These are phyloP conservation scores for Mylabris phalerata DNA, from an alignment of 1,140 invertebrate genomes.

Conservation along the genomic window DNA sequence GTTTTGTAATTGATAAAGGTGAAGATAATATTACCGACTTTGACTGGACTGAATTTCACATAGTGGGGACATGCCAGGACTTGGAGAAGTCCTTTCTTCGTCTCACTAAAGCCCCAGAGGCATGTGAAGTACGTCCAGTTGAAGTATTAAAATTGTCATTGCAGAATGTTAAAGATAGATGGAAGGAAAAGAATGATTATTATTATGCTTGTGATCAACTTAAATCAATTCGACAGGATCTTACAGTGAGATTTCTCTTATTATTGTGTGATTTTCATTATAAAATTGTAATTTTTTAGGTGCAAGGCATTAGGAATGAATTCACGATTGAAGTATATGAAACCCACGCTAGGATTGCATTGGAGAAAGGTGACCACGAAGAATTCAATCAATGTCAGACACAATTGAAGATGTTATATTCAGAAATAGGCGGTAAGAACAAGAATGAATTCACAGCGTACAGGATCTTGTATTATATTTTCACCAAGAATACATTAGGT, in stretches of 20 bases:
- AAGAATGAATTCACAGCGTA: slow-evolving; percentile 90
- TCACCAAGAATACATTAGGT: slow-evolving; percentile 94
- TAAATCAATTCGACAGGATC: slow-evolving; percentile 96
- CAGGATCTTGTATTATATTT: slow-evolving; percentile 94
- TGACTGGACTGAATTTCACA: slow-evolving; percentile 77
- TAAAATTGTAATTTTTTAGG: slow-evolving; percentile 48
- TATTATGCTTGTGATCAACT: slow-evolving; percentile 95
- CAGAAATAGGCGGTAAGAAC: slow-evolving; percentile 66
- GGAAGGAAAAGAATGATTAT: slow-evolving; percentile 87
- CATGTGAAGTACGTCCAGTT: slow-evolving; percentile 83
- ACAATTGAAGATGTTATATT: slow-evolving; percentile 88
- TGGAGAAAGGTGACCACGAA: slow-evolving; percentile 96
- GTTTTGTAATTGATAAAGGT: slow-evolving; percentile 43
- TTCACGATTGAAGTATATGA: slow-evolving; percentile 98
- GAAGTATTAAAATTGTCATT: slow-evolving; percentile 79
- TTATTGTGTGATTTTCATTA: background rate
- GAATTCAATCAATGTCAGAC: slow-evolving; percentile 99
- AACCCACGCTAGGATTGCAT: slow-evolving; percentile 92
- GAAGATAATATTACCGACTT: slow-evolving; percentile 59
- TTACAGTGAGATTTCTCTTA: slow-evolving; percentile 64
- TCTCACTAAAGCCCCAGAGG: slow-evolving; percentile 90
- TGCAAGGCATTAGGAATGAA: slow-evolving; percentile 88
- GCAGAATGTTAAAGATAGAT: slow-evolving; percentile 82
- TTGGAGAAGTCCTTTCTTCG: slow-evolving; percentile 93
- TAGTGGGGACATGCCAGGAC: slow-evolving; percentile 87